Percentiles rank a stretch among this genome's conserved stretches.
Conservation (phyloP, 2,888 invertebrate genomes). For the Leucophora obtusa region DNA sequence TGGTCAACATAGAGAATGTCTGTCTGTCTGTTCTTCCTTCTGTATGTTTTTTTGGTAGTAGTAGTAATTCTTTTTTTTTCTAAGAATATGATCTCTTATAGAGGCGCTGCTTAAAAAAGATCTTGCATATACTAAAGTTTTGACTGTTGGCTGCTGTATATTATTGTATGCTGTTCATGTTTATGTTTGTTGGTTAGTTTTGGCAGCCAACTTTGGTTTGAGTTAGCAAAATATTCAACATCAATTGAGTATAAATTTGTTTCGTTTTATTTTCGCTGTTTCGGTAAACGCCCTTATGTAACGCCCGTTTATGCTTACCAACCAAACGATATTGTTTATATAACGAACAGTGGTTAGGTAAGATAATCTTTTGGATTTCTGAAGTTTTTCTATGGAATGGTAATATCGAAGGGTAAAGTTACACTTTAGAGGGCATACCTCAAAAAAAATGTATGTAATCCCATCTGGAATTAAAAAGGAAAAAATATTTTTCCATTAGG, state of each 20-base stretch:
- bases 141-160: constrained; percentile 18
- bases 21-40: constrained; percentile 40
- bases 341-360: constrained; percentile 30
- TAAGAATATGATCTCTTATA: constrained; percentile 36
- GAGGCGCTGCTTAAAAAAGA: not conserved
- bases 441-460: too few species aligned
- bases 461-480: too few species aligned
- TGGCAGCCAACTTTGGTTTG: not conserved
- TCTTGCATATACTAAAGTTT: constrained; percentile 44
- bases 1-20: too few species aligned
- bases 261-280: constrained; percentile 75
- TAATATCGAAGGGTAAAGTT: too few species aligned
- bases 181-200: not conserved
- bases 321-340: constrained; percentile 35
- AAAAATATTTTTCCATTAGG: too few species aligned
- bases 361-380: too few species aligned
- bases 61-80: constrained; percentile 16
- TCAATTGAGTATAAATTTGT: constrained; percentile 73
- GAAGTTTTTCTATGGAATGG: too few species aligned
- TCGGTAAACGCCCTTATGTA: constrained; percentile 74
- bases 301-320: constrained; percentile 64
- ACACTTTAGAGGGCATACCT: too few species aligned
- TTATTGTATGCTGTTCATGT: constrained; percentile 45
- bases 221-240: constrained; percentile 53
- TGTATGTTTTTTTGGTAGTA: constrained; percentile 28